Percentiles rank a stretch among this genome's conserved stretches.
These are phyloP conservation scores for Sebastes paucispinis DNA, from an alignment of 2,797 vertebrate genomes.

Conservation along the genomic window DNA sequence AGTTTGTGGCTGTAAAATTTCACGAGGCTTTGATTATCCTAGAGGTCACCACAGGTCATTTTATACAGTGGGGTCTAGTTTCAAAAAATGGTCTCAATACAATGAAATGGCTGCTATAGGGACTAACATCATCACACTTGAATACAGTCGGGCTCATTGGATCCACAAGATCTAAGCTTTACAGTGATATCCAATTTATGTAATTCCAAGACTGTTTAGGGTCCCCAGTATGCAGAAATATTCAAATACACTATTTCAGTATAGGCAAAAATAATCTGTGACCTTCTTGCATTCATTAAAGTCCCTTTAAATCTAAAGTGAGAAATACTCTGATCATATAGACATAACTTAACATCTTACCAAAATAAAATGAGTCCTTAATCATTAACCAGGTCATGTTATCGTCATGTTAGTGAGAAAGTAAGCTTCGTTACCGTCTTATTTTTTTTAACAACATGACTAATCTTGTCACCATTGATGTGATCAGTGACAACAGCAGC, in stretches of 20 bases:
- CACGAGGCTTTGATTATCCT: rapidly evolving
- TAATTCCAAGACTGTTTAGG: too few species aligned
- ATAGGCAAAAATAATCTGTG: not conserved
- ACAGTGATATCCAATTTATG: too few species aligned
- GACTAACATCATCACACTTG: too few species aligned
- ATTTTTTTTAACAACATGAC: constrained; percentile 22
- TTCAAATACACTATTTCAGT: too few species aligned
- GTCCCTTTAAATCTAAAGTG: not conserved
- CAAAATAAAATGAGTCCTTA: not conserved
- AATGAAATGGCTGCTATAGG: too few species aligned
- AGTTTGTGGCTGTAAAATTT: too few species aligned
- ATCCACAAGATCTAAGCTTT: too few species aligned
- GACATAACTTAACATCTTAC: not conserved
- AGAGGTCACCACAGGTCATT: too few species aligned
- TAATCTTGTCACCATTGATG: constrained; percentile 18
- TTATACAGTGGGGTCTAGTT: too few species aligned
- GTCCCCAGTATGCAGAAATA: too few species aligned
- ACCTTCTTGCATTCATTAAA: not conserved
- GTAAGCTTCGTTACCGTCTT: constrained; percentile 1
- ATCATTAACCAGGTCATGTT: not conserved
- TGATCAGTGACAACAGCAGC: constrained; percentile 25
- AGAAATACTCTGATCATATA: not conserved
- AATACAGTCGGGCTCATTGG: too few species aligned
- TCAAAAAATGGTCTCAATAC: too few species aligned
- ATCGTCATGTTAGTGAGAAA: not conserved